Evolutionary conservation across 2,797 vertebrate species (phyloP), one percentile per base, ranked within the genome.

Genomic region (Trachurus trachurus): DNA sequence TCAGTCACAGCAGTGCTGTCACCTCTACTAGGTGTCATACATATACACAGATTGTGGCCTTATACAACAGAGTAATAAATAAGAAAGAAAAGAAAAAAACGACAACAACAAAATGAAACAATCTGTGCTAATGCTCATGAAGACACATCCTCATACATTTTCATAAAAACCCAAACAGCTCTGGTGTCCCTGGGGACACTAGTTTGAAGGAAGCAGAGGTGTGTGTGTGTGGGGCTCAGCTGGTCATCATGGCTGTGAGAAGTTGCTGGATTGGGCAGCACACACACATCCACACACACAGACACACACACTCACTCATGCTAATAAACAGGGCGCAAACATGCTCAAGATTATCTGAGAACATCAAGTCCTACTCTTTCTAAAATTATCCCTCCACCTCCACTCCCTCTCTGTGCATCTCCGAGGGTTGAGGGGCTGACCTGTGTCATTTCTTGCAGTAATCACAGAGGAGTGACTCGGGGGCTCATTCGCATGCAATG

Each of bases 401-500:
- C 66, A 65, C 59, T 72, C 54, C 76, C 68, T n/a, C 50, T 26
- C 22, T 16, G 9, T 54, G 66, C 26, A 34, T 77, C 64, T 87
- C 67, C 47, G 59, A 58, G 57, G 87, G 59, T 76, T 75, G 74
- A 82, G 54, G 75, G 83, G 68, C 82, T 89, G 87, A 74, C 85
- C 78, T 83, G 78, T 89, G 85, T 85, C 79, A 82, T 85, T 85
- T 85, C 72, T 83, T 45, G 74, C 82, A 71, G 80, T 89, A 90
- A 91, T 90, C 78, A 79, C 79, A 84, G 80, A 65, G 69, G 74
- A 80, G 67, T 85, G 88, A 88, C 88, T 88, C 63, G 2, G 54
- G 45, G 70, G 60, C 86, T 91, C 89, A 90, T 92, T 92, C 89
- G 78, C 90, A 93, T 92, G 91, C 90, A 89, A 78, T 57, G 74